Evolutionary conservation across 1,140 invertebrate species (phyloP).

Genomic region (Scaptomyza graminum): DNA sequence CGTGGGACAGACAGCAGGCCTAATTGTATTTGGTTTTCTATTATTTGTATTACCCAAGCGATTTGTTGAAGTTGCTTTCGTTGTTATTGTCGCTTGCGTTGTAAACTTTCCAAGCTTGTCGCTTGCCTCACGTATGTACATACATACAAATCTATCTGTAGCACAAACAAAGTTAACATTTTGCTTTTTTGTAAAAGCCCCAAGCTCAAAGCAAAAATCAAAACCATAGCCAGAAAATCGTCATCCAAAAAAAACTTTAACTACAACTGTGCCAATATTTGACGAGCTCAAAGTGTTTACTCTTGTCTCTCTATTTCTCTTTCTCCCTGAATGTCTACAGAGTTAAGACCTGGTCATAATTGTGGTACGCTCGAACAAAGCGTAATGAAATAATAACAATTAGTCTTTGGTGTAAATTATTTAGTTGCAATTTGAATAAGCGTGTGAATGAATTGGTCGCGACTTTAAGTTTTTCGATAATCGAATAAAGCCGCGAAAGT

Average conservation of each 20-base stretch:
- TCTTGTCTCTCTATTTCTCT: conserved; percentile 1
- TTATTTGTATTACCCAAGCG: conserved; percentile 65
- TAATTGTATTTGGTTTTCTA: conserved; percentile 65
- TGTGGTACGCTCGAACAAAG: neutral
- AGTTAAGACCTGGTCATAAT: conserved; percentile 5
- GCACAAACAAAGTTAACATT: conserved; percentile 13
- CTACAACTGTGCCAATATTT: conserved; percentile 33
- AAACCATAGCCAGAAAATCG: neutral
- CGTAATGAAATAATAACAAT: conserved; percentile 45
- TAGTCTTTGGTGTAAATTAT: conserved; percentile 53
- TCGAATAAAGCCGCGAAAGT: conserved; percentile 30
- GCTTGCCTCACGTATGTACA: conserved; percentile 53
- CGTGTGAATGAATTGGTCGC: conserved; percentile 70
- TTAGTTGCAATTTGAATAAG: conserved; percentile 48
- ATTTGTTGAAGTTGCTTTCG: conserved; percentile 25
- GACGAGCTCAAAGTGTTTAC: conserved; percentile 12
- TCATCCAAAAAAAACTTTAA: neutral
- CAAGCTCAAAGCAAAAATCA: conserved; percentile 7
- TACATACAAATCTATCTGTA: neutral
- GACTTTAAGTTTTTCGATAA: conserved; percentile 47
- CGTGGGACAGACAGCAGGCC: conserved; percentile 19
- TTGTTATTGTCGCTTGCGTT: conserved; percentile 36
- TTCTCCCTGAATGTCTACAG: conserved; percentile 1
- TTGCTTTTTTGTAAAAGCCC: conserved; percentile 8
- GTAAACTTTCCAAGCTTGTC: conserved; percentile 66